These are phyloP conservation scores for Brachyopa scutellaris DNA, from an alignment of 2,888 invertebrate species.

Conservation along the genomic window DNA sequence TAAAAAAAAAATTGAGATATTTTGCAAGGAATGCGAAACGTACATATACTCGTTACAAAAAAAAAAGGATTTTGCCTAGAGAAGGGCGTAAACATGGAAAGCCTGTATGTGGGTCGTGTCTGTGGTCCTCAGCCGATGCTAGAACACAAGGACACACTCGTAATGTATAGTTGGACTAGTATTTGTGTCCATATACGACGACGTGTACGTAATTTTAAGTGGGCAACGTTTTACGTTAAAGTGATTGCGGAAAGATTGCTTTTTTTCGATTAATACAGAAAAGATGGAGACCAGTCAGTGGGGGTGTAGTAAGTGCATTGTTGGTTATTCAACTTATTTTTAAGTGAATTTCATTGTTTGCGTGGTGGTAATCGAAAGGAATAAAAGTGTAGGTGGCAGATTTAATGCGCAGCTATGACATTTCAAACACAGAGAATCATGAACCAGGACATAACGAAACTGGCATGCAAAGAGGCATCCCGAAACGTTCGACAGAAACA, in stretches of 20 bases:
- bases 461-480: too few species aligned
- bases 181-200: not conserved
- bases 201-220: not conserved
- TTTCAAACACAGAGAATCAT: too few species aligned
- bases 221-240: not conserved
- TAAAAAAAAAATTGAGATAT: not conserved
- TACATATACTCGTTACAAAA: conserved; percentile 10
- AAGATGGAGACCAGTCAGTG: not conserved
- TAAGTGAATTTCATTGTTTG: conserved; percentile 60
- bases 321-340: conserved; percentile 1
- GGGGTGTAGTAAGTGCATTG: conserved; percentile 20
- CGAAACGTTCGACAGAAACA: too few species aligned
- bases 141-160: conserved; percentile 8
- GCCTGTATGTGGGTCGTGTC: conserved; percentile 30
- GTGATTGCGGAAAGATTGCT: not conserved
- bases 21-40: conserved; percentile 27
- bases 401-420: too few species aligned
- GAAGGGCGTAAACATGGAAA: conserved; percentile 1
- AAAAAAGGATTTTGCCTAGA: not conserved
- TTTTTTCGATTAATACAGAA: not conserved
- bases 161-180: not conserved
- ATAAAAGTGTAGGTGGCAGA: conserved; percentile 51
- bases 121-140: conserved; percentile 14
- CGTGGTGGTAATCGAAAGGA: conserved; percentile 42
- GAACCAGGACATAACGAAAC: too few species aligned